phyloP scores from a whole-genome alignment of 1,140 invertebrate species.

The Drosophila fuyamai region DNA sequence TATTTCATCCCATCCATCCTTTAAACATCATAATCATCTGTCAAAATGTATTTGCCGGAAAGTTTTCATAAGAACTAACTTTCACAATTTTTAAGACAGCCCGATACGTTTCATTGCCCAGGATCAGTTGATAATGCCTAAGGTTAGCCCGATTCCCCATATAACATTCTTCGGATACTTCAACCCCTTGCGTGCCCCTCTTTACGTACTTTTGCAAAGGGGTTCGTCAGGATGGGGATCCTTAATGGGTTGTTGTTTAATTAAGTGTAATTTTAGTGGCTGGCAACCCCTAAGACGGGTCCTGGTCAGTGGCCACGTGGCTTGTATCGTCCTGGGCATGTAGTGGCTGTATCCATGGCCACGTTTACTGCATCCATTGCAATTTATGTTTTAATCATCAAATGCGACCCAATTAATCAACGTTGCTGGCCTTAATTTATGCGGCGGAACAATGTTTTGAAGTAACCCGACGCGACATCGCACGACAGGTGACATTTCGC shows the following conservation, averaged over 20 bases:
- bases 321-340: background rate
- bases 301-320: background rate
- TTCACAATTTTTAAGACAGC: background rate
- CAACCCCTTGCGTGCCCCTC: slow-evolving; percentile 14
- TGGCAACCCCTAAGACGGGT: slow-evolving; percentile 43
- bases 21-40: too few relatives aligned
- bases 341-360: slow-evolving; percentile 18
- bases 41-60: too few relatives aligned
- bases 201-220: background rate
- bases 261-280: slow-evolving; percentile 77
- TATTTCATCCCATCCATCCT: too few relatives aligned
- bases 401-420: slow-evolving; percentile 78
- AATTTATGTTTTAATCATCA: slow-evolving; percentile 83
- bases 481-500: slow-evolving; percentile 72
- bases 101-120: background rate
- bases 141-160: background rate
- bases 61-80: background rate
- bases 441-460: slow-evolving; percentile 75
- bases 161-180: slow-evolving; percentile 6
- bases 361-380: slow-evolving; percentile 60
- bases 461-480: slow-evolving; percentile 34
- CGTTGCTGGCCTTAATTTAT: slow-evolving; percentile 67
- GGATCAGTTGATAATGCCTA: background rate
- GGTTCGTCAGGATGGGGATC: slow-evolving; percentile 40
- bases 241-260: slow-evolving; percentile 72